Base-by-base conservation (phyloP, 2,888 invertebrate genomes). In the Stenurella melanura region DNA sequence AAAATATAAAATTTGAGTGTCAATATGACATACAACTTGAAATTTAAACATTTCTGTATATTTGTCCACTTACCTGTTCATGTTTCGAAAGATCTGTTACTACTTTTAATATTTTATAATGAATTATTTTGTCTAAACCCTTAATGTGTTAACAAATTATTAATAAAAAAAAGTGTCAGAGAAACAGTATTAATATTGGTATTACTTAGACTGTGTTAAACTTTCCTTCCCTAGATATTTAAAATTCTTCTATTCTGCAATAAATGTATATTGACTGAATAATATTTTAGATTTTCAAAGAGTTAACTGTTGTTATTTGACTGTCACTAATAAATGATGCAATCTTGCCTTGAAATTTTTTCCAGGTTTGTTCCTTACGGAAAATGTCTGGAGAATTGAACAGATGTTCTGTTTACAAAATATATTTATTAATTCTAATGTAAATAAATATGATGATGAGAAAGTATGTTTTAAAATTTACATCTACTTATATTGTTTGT, bases 271-370 rank as follows among this genome's bases (percentile, higher is more conserved):
- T 77, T 78, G 80, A 80, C 80, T 80, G 80, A 80, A 73, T 71
- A 73, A 72, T 67, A 63, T 19, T 63, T 58, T 74, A 30, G 50
- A 74, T 67, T 74, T 67, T 69, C 74, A 67, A 63, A 34, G 58
- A 72, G 19, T 76, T 76, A 78, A 79, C 68, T 77, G 73, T 77
- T 80, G 67, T 76, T 77, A 71, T 74, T 71, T 76, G 67, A 71
- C 70, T 78, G 74, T 74, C 66, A 21, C 64, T 75, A 57, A 64
- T 68, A 57, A 81, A 69, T 80, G 79, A 84, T 84, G 81, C 83
- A 84, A 83, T 85, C 85, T 85, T 85, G 85, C 85, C 85, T 85
- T 85, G 79, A 78, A 77, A 76, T 61, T 75, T 73, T 50, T 77
- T 75, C 76, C 72, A 72, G 66, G 66, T 61, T 70, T 73, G 68